Base-by-base conservation (phyloP, 1,140 invertebrate genomes). In the Zaprionus capensis region DNA sequence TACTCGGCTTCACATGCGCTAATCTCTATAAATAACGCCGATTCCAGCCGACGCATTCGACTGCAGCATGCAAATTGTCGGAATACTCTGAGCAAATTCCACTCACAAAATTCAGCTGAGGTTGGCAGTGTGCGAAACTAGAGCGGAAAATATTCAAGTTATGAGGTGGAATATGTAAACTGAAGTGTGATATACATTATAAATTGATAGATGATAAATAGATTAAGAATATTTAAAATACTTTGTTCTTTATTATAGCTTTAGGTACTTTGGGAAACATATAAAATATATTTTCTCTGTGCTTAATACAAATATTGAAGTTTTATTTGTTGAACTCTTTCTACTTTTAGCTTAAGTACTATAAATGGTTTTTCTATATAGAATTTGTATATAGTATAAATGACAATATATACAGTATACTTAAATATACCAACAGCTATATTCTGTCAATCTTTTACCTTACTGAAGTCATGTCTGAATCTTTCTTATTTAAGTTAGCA, bases 11-110 rank as follows among this genome's bases (percentile, higher is more conserved):
- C 53, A 67, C 41, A 70, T 53, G 69, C 78, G 85, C 68, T 84
- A 88, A 84, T 90, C 77, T 65, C 69, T 90, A 88, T 84, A 81
- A 84, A 88, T 88, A 90, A 82, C 78, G 68, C 20, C 31, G 3
- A 11, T 62, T 63, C 56, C 73, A 67, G 71, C 56, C 68, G 77
- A 71, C 53, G 73, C 73, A 74, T 53, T 74, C 64, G 61, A 63
- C 17, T 73, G 82, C 69, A 77, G 58, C 57, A 62, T 31, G 59
- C 36, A 62, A 76, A 80, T 53, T 17, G 31, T 53, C 53, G 38
- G 38, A 44, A 68, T 62, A 62, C 57, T 53, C 34, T 57, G 7
- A 5, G 9, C 6, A n/a, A 22, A 49, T 57, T 24, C 53, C 53
- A n/a, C 41, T 9, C 6, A 56, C 12, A 24, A 20, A 51, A 12